Evolutionary conservation across 2,797 vertebrate genomes (phyloP).

Genomic region (Chlorospingus flavigularis): DNA sequence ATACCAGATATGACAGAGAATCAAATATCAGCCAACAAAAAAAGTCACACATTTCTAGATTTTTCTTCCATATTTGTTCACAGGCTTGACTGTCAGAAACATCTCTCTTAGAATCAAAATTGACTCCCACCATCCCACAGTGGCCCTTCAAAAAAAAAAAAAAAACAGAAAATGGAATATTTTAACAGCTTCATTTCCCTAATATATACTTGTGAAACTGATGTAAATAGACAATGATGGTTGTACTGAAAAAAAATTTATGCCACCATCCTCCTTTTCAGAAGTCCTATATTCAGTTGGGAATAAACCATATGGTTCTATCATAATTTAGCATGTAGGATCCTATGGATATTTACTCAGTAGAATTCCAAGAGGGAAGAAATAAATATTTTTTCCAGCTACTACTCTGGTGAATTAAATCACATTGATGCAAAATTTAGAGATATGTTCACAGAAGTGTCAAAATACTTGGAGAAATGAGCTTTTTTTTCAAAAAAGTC

Average conservation of each 20-base stretch:
- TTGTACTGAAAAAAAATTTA: background rate
- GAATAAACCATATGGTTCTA: slow-evolving; percentile 52
- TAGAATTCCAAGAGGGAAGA: slow-evolving; percentile 41
- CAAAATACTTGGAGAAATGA: background rate
- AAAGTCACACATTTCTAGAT: background rate
- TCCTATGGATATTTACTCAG: slow-evolving; percentile 52
- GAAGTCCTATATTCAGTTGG: slow-evolving; percentile 37
- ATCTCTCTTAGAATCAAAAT: background rate
- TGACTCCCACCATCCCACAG: background rate
- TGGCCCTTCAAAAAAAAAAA: background rate
- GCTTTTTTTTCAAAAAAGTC: background rate
- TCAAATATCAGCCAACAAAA: background rate
- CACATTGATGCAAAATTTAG: background rate
- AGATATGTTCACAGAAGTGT: accelerated
- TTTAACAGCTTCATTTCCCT: slow-evolving; percentile 32
- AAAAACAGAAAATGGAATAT: background rate
- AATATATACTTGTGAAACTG: background rate
- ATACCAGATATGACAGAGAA: background rate
- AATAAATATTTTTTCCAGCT: slow-evolving; percentile 20
- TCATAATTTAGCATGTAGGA: slow-evolving; percentile 18
- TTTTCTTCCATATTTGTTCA: background rate
- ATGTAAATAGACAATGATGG: slow-evolving; percentile 28
- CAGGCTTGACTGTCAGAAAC: background rate
- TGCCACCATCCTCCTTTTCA: slow-evolving; percentile 1
- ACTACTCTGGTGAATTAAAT: background rate